phyloP scores from a whole-genome alignment of 2,797 vertebrate genomes.

The Lagorchestes hirsutus region DNA sequence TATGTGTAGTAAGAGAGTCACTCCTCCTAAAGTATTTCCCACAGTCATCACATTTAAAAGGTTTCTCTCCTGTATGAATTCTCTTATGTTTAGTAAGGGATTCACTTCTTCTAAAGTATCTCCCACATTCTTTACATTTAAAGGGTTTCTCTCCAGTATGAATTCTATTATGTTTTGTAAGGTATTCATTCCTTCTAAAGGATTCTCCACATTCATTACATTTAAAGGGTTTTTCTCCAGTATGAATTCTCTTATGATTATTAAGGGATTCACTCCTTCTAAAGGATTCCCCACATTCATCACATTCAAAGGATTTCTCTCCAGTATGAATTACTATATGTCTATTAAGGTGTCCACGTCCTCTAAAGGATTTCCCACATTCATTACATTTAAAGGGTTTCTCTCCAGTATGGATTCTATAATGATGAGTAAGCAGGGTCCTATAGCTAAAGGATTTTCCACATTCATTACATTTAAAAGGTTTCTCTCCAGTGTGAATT shows the following conservation, averaged over 20 bases:
- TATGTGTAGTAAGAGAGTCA: slow-evolving; percentile 5
- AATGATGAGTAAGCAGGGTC: slow-evolving; percentile 30
- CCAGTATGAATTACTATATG: background rate
- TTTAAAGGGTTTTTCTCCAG: slow-evolving; percentile 7
- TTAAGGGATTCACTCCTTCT: slow-evolving; percentile 34
- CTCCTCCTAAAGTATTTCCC: slow-evolving; percentile 1
- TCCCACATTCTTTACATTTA: background rate
- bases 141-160: slow-evolving; percentile 1
- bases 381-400: slow-evolving; percentile 38
- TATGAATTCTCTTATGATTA: slow-evolving; percentile 35
- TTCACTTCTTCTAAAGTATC: slow-evolving; percentile 9
- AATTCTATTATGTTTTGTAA: background rate
- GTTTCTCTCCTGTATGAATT: background rate
- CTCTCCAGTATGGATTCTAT: slow-evolving; percentile 51
- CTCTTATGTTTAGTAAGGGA: background rate
- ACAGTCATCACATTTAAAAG: slow-evolving; percentile 6
- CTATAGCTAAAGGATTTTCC: background rate
- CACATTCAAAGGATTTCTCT: slow-evolving; percentile 27
- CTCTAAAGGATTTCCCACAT: slow-evolving; percentile 33
- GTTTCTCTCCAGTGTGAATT: slow-evolving; percentile 18
- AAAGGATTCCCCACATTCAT: slow-evolving; percentile 42
- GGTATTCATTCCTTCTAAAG: slow-evolving; percentile 2
- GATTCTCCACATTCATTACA: slow-evolving; percentile 6
- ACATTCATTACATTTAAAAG: background rate
- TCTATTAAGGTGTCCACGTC: slow-evolving; percentile 1